Base-by-base conservation (phyloP, 2,113 vertebrate genomes). In the Ailurus styani region DNA sequence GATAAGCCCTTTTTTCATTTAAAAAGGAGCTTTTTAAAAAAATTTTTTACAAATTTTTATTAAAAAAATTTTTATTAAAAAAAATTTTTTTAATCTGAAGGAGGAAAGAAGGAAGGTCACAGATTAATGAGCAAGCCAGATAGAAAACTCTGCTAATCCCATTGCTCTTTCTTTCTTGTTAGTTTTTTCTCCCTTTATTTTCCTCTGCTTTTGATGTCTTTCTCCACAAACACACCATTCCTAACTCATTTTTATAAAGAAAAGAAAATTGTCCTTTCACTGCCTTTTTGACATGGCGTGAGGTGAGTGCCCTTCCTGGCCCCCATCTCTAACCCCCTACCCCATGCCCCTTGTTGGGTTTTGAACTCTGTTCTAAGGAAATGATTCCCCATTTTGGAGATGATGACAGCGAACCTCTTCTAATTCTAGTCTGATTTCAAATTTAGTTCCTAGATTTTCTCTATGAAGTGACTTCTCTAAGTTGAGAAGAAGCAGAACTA, bases 391-490 rank as follows among this genome's bases (percentile, higher is more conserved):
- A 0, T 68, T 87, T 96, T 27, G 52, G 68, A 93, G 95, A 91
- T 29, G 70, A 81, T 62, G 34, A 21, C 78, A 84, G 60, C 17
- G 89, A 18, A 73, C 13, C 57, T 34, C 64, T 55, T 96, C 73
- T 93, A 90, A 86, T 93, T 72, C 75, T 47, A 87, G 2, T 87
- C 27, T 62, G 45, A 37, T 66, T 95, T 98, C 54, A 98, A 97
- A 93, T 84, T 64, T 52, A 34, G 52, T 54, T 97, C 70, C 11
- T 81, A 0, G 42, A 3, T 47, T 93, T 96, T 95, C 55, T 84
- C 91, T 90, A 25, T 70, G 57, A 92, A 98, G 88, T 62, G 91
- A 55, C 83, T 79, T 96, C 93, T 8, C 12, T 3, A 25, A 6
- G 2, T 5, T 14, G 8, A 91, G 91, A 98, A 93, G 13, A 18